Evolutionary conservation across 2,797 vertebrate genomes (phyloP).

Genomic region (Podarcis siculus): DNA sequence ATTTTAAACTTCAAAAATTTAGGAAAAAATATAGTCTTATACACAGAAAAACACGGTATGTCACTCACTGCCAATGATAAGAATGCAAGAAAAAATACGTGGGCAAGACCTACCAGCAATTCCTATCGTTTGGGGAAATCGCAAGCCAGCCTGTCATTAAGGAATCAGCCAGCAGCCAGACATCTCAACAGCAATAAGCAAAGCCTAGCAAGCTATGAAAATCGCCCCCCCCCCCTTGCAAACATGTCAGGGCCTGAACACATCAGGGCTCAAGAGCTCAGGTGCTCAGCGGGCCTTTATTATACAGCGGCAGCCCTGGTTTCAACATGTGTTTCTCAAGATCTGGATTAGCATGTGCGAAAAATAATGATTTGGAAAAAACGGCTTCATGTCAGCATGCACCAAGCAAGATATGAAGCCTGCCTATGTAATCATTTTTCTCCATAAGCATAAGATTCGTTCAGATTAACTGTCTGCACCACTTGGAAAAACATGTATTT

Average conservation of each 20-base stretch:
- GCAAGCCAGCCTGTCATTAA: background rate
- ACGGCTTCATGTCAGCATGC: background rate
- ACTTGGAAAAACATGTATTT: background rate
- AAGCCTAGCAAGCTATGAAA: conserved; percentile 9
- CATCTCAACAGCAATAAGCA: background rate
- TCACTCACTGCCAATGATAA: background rate
- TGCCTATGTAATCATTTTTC: background rate
- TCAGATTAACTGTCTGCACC: background rate
- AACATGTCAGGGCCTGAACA: background rate
- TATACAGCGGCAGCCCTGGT: background rate
- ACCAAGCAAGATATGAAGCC: background rate
- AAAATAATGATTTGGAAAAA: background rate
- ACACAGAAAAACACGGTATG: background rate
- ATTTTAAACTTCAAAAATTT: too few relatives aligned
- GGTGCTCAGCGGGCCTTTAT: background rate
- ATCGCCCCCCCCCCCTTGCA: fast-evolving
- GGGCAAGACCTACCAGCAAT: background rate
- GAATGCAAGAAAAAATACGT: conserved; percentile 21
- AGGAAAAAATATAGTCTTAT: too few relatives aligned
- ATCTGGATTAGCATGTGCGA: background rate
- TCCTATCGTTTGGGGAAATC: background rate
- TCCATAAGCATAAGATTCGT: too few relatives aligned
- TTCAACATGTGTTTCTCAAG: background rate
- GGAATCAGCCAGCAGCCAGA: conserved; percentile 1
- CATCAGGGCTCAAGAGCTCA: background rate